phyloP scores from a whole-genome alignment of 2,113 vertebrate species.

The Phoxinus phoxinus region DNA sequence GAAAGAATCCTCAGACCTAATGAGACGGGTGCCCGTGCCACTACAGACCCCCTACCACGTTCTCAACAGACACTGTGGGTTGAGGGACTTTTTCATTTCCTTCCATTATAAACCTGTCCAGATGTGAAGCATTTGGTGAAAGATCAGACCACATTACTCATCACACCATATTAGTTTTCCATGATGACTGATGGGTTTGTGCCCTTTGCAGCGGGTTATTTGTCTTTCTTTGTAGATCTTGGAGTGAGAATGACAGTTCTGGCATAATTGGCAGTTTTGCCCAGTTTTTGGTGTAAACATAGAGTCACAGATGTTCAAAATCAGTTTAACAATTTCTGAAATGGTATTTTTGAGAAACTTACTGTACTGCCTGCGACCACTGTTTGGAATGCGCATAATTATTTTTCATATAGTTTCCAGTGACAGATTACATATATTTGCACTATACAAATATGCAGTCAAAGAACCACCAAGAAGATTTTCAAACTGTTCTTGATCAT shows the following conservation, averaged over 20 bases:
- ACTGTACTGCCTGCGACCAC: neutral
- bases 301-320: slow-evolving; percentile 1
- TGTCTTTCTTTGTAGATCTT: neutral
- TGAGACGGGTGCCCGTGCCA: neutral
- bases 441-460: neutral
- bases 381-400: neutral
- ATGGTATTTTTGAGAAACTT: neutral
- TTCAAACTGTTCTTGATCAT: neutral
- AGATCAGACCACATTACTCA: slow-evolving; percentile 25
- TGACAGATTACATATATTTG: neutral
- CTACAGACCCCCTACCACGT: neutral
- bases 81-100: slow-evolving; percentile 1
- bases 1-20: neutral
- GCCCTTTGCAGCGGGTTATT: neutral
- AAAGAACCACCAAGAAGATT: neutral
- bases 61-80: neutral
- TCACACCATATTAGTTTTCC: neutral
- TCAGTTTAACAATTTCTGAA: neutral
- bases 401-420: neutral
- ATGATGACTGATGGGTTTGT: slow-evolving; percentile 7
- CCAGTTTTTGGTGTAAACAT: neutral
- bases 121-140: neutral
- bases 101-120: slow-evolving; percentile 20
- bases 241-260: neutral
- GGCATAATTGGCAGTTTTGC: neutral